These are phyloP conservation scores for Euproctis similis DNA, from an alignment of 2,888 invertebrate species.

Conservation along the genomic window DNA sequence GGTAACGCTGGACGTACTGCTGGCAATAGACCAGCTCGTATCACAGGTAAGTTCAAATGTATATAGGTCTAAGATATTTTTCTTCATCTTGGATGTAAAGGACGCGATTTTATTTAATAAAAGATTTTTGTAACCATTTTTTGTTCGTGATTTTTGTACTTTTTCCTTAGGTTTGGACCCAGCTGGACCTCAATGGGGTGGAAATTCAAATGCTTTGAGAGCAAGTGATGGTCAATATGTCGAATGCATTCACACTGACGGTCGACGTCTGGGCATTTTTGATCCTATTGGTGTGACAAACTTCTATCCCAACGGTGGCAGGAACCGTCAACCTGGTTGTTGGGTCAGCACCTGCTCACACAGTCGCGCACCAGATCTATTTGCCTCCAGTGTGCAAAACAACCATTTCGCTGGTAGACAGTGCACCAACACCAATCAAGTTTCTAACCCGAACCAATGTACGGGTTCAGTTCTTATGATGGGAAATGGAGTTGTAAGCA, in stretches of 20 bases:
- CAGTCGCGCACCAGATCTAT: slow-evolving; percentile 37
- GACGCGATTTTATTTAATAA: too few relatives aligned
- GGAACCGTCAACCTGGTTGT: slow-evolving; percentile 49
- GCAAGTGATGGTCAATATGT: slow-evolving; percentile 48
- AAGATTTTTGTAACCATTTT: background rate
- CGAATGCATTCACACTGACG: slow-evolving; percentile 60
- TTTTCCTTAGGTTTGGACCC: slow-evolving; percentile 51
- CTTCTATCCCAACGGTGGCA: slow-evolving; percentile 54
- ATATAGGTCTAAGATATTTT: too few relatives aligned
- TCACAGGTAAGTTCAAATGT: slow-evolving; percentile 48
- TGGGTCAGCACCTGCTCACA: slow-evolving; percentile 45
- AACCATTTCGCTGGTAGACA: slow-evolving; percentile 40
- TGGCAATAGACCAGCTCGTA: slow-evolving; percentile 28
- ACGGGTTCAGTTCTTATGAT: slow-evolving; percentile 29
- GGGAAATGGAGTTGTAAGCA: slow-evolving; percentile 30
- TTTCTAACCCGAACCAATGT: slow-evolving; percentile 17
- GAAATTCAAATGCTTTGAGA: slow-evolving; percentile 30
- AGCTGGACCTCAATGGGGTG: slow-evolving; percentile 50
- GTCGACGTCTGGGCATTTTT: slow-evolving; percentile 32
- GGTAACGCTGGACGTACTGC: slow-evolving; percentile 46
- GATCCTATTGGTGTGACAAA: slow-evolving; percentile 48
- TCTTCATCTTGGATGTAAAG: too few relatives aligned
- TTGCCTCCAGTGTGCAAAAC: slow-evolving; percentile 42
- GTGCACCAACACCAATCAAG: slow-evolving; percentile 22
- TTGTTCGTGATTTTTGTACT: background rate